phyloP scores from a whole-genome alignment of 2,113 vertebrate species.

The Epinephelus lanceolatus region DNA sequence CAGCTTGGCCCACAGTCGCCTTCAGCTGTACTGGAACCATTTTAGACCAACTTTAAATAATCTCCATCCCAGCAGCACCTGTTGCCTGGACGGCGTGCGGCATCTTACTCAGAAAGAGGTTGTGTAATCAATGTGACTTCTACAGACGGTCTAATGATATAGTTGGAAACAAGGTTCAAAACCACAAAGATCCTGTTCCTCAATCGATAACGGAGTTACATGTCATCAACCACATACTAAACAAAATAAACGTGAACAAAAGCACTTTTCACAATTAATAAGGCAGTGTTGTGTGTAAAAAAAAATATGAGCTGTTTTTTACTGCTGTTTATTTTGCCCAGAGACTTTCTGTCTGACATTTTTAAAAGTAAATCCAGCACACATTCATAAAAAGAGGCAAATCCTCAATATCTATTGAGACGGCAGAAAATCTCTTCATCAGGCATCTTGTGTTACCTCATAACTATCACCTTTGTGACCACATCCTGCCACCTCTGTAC shows the following conservation, averaged over 20 bases:
- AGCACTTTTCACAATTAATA: not conserved
- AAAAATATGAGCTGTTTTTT: not conserved
- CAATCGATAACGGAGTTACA: constrained; percentile 54
- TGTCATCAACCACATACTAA: not conserved
- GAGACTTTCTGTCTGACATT: not conserved
- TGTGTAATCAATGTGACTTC: constrained; percentile 67
- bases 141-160: constrained; percentile 38
- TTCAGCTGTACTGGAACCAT: constrained; percentile 76
- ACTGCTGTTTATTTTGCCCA: not conserved
- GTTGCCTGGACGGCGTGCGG: constrained; percentile 52
- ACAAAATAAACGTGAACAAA: constrained; percentile 5
- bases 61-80: constrained; percentile 79
- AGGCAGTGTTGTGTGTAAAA: not conserved
- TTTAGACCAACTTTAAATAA: constrained; percentile 84
- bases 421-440: constrained; percentile 10
- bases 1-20: constrained; percentile 56
- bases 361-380: not conserved
- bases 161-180: constrained; percentile 69
- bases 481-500: constrained; percentile 56
- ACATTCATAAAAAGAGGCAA: not conserved
- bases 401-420: not conserved
- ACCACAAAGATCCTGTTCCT: constrained; percentile 78
- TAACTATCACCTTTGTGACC: constrained; percentile 59
- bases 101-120: constrained; percentile 64
- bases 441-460: constrained; percentile 48